Evolutionary conservation across 2,797 vertebrate genomes (phyloP).

Genomic region (Scarus forsteni): DNA sequence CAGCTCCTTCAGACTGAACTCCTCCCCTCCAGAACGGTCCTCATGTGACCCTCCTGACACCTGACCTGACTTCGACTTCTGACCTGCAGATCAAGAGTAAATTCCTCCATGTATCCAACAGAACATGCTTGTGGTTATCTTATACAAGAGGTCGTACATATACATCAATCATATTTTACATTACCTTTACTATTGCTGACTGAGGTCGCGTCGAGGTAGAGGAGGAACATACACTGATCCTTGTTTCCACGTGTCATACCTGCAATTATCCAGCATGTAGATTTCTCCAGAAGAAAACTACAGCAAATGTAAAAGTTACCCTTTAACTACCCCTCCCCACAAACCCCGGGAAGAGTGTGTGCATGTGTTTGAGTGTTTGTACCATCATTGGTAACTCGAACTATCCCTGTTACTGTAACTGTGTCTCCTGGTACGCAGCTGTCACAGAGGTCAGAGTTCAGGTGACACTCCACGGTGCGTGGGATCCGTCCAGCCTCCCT

Average conservation of each 20-base stretch:
- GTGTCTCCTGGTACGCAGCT: constrained; percentile 96
- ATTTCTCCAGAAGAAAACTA: background rate
- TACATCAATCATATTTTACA: too few species aligned
- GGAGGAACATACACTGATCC: constrained; percentile 97
- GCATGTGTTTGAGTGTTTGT: constrained; percentile 22
- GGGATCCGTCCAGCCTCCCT: constrained; percentile 95
- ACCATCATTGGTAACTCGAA: constrained; percentile 94
- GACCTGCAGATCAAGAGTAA: constrained; percentile 52
- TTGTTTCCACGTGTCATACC: constrained; percentile 90
- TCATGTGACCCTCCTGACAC: constrained; percentile 66
- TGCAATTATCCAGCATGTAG: constrained; percentile 50
- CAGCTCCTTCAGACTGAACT: constrained; percentile 97
- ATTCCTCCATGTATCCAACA: background rate
- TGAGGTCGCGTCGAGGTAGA: constrained; percentile 96
- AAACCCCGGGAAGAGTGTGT: background rate
- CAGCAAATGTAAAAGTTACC: background rate
- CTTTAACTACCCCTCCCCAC: background rate
- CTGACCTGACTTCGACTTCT: constrained; percentile 57
- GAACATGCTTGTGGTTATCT: background rate
- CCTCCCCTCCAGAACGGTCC: constrained; percentile 78
- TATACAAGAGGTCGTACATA: background rate
- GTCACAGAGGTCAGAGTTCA: constrained; percentile 95
- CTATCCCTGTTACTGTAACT: constrained; percentile 91
- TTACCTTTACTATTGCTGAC: constrained; percentile 95
- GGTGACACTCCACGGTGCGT: constrained; percentile 95